Base-by-base conservation (phyloP, 2,888 invertebrate genomes). In the Napeogenes inachia region DNA sequence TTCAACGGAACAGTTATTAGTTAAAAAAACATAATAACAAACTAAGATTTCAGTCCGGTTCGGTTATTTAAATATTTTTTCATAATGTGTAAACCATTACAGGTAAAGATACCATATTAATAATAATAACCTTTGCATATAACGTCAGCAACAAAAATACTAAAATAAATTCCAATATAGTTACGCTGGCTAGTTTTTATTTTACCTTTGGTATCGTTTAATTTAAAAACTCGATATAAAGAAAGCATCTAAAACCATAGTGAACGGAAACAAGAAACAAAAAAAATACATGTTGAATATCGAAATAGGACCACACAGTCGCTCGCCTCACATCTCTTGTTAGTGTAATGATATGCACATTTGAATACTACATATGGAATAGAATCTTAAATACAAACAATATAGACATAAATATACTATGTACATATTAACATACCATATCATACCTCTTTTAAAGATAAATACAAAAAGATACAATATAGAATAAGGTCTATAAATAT, bases 311-410 rank as follows among this genome's bases (percentile, higher is more conserved):
- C 89, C 89, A 90, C 89, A 90, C 89, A 86, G 80, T 73, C 75
- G 75, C 71, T 74, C 73, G 74, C 68, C 67, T 71, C 75, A 73
- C 79, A 67, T 76, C 75, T 78, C 78, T 83, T 79, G 84, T 83
- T 82, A 79, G 78, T 79, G 73, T 89, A 89, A 89, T 89, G 87
- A 87, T 85, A 89, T 88, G 89, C 86, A 88, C 87, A 88, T 89
- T 87, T 85, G 50, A 50, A 50, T 50, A 21, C 30, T 50, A 50
- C 30, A 50, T 5, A 50, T 30, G 50, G 50, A 50, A 50, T 50
- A 47, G 47, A 6, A 30, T 30, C 50, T 30, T 50, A 30, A 30
- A 30, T 30, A 30, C 50, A 50, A 5, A 30, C 21, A 30, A 21
- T 30, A 50, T 30, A 50, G 12, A 10, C 30, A 21, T 21, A 21